phyloP scores from a whole-genome alignment of 2,888 invertebrate genomes.

The Xestoiulus laeticollis region DNA sequence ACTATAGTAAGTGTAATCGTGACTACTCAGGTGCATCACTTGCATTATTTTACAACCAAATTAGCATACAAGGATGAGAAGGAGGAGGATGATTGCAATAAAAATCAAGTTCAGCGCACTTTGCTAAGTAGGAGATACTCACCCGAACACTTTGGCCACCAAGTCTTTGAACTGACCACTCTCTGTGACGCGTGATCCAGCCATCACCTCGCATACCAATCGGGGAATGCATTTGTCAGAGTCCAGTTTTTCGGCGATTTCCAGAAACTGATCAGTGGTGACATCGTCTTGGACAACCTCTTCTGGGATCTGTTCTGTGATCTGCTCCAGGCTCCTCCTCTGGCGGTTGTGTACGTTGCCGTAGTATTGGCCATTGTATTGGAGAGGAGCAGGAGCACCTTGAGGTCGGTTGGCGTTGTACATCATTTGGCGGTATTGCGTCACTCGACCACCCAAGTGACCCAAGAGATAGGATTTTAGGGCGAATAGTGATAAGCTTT shows the following conservation, averaged over 20 bases:
- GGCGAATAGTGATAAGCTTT: slow-evolving; percentile 52
- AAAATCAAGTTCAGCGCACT: slow-evolving; percentile 42
- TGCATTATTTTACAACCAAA: not conserved
- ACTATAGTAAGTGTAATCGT: too few relatives aligned
- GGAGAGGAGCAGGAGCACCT: not conserved
- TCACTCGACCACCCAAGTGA: slow-evolving; percentile 50
- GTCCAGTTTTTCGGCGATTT: slow-evolving; percentile 53
- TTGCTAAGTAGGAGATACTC: slow-evolving; percentile 44
- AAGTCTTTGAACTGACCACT: slow-evolving; percentile 54
- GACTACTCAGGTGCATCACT: not conserved
- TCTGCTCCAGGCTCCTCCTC: not conserved
- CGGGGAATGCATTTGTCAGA: slow-evolving; percentile 53
- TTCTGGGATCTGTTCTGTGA: not conserved
- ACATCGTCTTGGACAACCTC: not conserved
- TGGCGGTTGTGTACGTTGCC: slow-evolving; percentile 47
- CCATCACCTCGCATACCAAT: slow-evolving; percentile 54
- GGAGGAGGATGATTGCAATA: not conserved
- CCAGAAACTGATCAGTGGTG: slow-evolving; percentile 47
- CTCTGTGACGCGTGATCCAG: slow-evolving; percentile 50
- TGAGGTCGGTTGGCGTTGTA: slow-evolving; percentile 51
- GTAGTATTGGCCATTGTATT: slow-evolving; percentile 48
- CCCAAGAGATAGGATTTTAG: slow-evolving; percentile 54
- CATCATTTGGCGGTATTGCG: slow-evolving; percentile 53
- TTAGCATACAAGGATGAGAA: not conserved
- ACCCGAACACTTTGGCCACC: slow-evolving; percentile 54